Evolutionary conservation across 2,888 invertebrate species (phyloP), one percentile per base, ranked within the genome.

Genomic region (Dryadula phaetusa): DNA sequence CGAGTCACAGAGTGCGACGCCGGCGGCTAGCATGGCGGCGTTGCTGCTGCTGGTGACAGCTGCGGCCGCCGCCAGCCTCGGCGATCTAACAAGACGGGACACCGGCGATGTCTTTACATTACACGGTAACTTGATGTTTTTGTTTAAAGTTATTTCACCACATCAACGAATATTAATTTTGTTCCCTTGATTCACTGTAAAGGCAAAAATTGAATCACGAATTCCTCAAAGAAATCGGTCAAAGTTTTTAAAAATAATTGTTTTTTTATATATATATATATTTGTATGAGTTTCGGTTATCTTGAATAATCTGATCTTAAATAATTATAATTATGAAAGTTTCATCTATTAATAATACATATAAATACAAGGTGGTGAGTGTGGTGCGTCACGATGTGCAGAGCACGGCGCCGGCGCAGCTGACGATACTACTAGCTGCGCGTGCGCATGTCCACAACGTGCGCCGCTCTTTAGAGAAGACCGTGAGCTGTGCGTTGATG

Each of bases 391-490:
- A 49, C 81, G 83, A 77, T 93, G 93, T 77, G 77, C 92, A 73
- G 85, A 92, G 76, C 86, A 92, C 84, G 84, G 90, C 76, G 84
- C 89, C 70, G 77, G 87, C 79, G 84, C 76, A 49, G 76, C 75
- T 72, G 73, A 76, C 28, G 69, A 79, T 73, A 74, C 75, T 37
- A 80, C 80, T 40, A 79, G 89, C 47, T 97, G 97, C 88, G 94
- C 94, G 37, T 98, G 97, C 87, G 95, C 95, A 65, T 98, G 97
- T 81, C 95, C 96, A 72, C 93, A 94, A 62, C 95, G 95, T 74
- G 93, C 96, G 71, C 96, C 96, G 5, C 95, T 96, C 63, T 97
- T 96, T 91, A 94, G 97, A 70, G 97, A 98, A 85, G 98, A 98
- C 86, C 91, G 96, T 73, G 95, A 95, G 76, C 95, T 97, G 74